Evolutionary conservation across 2,888 invertebrate genomes (phyloP).

Genomic region (Trachelus tabidus): DNA sequence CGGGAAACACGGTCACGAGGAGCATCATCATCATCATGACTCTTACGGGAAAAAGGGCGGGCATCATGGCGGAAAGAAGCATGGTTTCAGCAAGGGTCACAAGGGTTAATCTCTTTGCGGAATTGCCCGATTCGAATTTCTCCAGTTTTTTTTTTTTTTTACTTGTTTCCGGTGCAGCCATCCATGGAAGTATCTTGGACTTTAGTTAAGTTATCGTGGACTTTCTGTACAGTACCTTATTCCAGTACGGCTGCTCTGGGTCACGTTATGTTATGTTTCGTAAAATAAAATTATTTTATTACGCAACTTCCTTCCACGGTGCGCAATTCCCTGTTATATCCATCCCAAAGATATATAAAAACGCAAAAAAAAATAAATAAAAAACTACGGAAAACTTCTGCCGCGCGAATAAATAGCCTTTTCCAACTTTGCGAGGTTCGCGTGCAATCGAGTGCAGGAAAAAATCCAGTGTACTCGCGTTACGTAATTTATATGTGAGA

Average conservation of each 20-base stretch:
- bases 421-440: background rate
- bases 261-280: background rate
- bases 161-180: background rate
- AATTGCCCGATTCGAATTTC: constrained; percentile 5
- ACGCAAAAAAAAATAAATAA: too few species aligned
- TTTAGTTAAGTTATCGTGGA: too few species aligned
- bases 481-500: background rate
- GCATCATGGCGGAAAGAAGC: constrained; percentile 69
- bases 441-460: background rate
- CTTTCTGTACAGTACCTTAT: background rate
- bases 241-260: background rate
- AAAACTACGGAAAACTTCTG: background rate
- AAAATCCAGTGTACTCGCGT: background rate
- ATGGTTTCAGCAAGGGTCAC: constrained; percentile 49
- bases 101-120: constrained; percentile 18
- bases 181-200: background rate
- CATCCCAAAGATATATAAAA: background rate
- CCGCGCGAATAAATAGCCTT: background rate
- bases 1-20: constrained; percentile 73
- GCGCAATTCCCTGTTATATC: background rate
- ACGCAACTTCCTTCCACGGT: background rate
- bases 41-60: constrained; percentile 73
- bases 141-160: constrained; percentile 2
- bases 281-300: background rate
- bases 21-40: constrained; percentile 72